These are phyloP conservation scores for Thunnus thynnus DNA, from an alignment of 2,113 vertebrate species.

Conservation along the genomic window DNA sequence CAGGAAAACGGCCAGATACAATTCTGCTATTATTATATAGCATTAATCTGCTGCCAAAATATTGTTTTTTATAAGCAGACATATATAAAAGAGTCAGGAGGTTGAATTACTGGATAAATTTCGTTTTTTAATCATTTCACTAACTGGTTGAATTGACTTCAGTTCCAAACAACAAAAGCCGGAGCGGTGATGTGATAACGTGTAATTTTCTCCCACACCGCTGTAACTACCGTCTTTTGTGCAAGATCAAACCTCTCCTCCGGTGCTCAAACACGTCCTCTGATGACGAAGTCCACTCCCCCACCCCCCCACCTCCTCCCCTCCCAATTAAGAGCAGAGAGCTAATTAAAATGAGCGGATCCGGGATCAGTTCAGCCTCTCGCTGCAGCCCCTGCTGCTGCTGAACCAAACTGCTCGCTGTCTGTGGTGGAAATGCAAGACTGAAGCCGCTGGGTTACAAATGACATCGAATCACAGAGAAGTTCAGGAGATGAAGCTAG, in stretches of 20 bases:
- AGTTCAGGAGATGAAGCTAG: neutral
- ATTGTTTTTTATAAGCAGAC: neutral
- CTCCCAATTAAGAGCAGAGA: conserved; percentile 82
- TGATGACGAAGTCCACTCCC: conserved; percentile 71
- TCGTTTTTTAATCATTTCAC: conserved; percentile 4
- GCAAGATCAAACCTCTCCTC: conserved; percentile 51
- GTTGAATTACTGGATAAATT: conserved; percentile 4
- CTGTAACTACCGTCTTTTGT: conserved; percentile 39
- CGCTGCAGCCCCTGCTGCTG: conserved; percentile 20
- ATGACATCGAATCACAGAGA: conserved; percentile 34
- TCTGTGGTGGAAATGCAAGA: conserved; percentile 15
- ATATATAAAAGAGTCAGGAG: neutral
- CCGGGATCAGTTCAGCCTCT: conserved; percentile 57
- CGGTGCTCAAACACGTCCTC: conserved; percentile 61
- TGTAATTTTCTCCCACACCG: conserved; percentile 43
- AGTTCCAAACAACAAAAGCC: conserved; percentile 37
- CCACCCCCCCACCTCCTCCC: conserved; percentile 8
- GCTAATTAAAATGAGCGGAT: conserved; percentile 83
- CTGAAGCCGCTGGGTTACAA: conserved; percentile 16
- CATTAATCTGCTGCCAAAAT: neutral
- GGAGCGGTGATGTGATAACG: conserved; percentile 42
- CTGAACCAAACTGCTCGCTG: conserved; percentile 28
- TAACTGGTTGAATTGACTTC: conserved; percentile 27
- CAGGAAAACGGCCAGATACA: neutral
- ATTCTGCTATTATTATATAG: neutral